Evolutionary conservation across 1,140 invertebrate species (phyloP).

Genomic region (Varroa destructor): DNA sequence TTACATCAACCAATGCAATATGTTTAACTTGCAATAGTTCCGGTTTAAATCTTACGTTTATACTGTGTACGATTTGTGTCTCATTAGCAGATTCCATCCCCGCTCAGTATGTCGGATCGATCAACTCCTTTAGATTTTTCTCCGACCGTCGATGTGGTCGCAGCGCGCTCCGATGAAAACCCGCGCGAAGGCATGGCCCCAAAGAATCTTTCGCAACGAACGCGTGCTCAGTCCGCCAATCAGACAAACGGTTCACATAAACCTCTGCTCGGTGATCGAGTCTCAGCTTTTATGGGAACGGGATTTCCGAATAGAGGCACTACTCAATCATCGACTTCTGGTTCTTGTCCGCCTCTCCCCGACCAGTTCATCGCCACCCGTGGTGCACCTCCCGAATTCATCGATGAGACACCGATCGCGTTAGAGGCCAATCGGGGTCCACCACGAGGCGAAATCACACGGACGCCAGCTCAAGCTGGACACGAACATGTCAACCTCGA

Average conservation of each 20-base stretch:
- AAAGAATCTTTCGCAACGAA: background rate
- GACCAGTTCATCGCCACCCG: background rate
- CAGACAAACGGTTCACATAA: background rate
- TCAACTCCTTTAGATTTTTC: constrained; percentile 20
- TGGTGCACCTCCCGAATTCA: background rate
- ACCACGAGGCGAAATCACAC: background rate
- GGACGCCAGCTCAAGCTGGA: background rate
- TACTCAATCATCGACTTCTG: background rate
- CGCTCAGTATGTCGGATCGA: constrained; percentile 23
- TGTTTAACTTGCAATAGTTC: too few relatives aligned
- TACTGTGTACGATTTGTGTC: too few relatives aligned
- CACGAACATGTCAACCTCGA: constrained; percentile 20
- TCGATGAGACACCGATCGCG: background rate
- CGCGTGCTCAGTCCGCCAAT: background rate
- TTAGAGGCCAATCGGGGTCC: background rate
- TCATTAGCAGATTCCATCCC: constrained; percentile 16
- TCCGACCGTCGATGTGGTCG: background rate
- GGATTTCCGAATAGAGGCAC: constrained; percentile 1
- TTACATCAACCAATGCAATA: too few relatives aligned
- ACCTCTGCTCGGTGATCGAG: background rate
- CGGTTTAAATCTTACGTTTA: too few relatives aligned
- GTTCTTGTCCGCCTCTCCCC: background rate
- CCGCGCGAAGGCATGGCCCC: background rate
- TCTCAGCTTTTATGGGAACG: background rate
- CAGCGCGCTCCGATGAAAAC: background rate